Conservation (phyloP, 2,888 invertebrate genomes). For the Drosophila ochracea region DNA sequence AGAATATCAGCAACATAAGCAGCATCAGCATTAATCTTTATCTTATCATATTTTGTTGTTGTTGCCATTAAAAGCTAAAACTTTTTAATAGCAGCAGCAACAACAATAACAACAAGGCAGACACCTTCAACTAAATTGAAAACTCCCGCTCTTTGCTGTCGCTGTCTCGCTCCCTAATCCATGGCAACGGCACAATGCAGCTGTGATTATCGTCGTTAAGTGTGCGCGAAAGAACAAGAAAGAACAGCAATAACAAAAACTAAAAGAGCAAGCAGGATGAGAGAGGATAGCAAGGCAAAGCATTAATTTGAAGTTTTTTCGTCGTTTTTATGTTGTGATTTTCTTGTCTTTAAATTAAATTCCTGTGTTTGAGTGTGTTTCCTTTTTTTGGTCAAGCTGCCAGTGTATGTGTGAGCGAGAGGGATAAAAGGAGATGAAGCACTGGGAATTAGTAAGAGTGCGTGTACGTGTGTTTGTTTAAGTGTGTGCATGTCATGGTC, state of each 20-base stretch:
- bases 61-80: conserved; percentile 15
- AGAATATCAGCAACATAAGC: conserved; percentile 5
- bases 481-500: conserved; percentile 60
- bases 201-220: conserved; percentile 56
- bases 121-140: not conserved
- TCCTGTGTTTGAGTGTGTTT: conserved; percentile 18
- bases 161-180: not conserved
- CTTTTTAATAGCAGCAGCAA: conserved; percentile 24
- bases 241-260: conserved; percentile 18
- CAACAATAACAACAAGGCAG: conserved; percentile 1
- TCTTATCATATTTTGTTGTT: conserved; percentile 21
- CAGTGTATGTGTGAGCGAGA: conserved; percentile 11
- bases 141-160: conserved; percentile 3
- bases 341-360: conserved; percentile 54
- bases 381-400: conserved; percentile 10
- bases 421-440: not conserved
- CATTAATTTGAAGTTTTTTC: conserved; percentile 47
- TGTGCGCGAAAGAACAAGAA: conserved; percentile 8
- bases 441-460: conserved; percentile 2
- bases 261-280: conserved; percentile 10
- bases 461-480: not conserved
- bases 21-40: not conserved
- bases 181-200: conserved; percentile 59
- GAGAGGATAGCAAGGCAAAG: conserved; percentile 17
- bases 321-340: not conserved